Conservation (phyloP, 2,797 vertebrate genomes). For the Notolabrus celidotus region DNA sequence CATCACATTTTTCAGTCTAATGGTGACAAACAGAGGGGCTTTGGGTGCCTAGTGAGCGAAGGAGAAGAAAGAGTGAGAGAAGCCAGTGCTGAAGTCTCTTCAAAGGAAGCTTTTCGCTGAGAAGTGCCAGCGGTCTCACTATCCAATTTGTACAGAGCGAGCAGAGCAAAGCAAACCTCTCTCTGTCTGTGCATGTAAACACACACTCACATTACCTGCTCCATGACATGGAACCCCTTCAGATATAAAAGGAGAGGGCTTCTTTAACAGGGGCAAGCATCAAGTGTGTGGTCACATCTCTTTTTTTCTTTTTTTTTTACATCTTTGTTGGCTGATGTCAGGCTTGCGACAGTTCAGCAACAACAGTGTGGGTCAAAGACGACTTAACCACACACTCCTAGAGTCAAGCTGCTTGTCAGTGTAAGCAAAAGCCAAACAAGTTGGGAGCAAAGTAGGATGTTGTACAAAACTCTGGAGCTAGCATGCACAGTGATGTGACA, state of each 20-base stretch:
- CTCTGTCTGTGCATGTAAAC: conserved; percentile 56
- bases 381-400: conserved; percentile 33
- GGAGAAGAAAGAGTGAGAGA: conserved; percentile 75
- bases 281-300: conserved; percentile 34
- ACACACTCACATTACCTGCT: conserved; percentile 58
- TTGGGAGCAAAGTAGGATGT: conserved; percentile 48
- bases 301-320: conserved; percentile 16
- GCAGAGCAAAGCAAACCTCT: conserved; percentile 56
- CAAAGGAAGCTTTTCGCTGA: conserved; percentile 75
- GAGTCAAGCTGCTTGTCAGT: conserved; percentile 47
- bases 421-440: conserved; percentile 30
- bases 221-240: conserved; percentile 44
- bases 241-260: conserved; percentile 55
- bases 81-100: conserved; percentile 73
- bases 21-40: conserved; percentile 82
- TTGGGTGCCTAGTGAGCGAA: conserved; percentile 68
- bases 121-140: conserved; percentile 77
- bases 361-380: conserved; percentile 53
- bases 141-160: conserved; percentile 80
- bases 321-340: conserved; percentile 70
- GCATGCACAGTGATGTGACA: conserved; percentile 34
- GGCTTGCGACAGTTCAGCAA: conserved; percentile 69
- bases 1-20: conserved; percentile 77
- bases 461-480: conserved; percentile 30
- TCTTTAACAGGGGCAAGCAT: conserved; percentile 43